Conservation (phyloP, 35 echinoderm and acorn worm genomes). For the Patiria miniata region DNA sequence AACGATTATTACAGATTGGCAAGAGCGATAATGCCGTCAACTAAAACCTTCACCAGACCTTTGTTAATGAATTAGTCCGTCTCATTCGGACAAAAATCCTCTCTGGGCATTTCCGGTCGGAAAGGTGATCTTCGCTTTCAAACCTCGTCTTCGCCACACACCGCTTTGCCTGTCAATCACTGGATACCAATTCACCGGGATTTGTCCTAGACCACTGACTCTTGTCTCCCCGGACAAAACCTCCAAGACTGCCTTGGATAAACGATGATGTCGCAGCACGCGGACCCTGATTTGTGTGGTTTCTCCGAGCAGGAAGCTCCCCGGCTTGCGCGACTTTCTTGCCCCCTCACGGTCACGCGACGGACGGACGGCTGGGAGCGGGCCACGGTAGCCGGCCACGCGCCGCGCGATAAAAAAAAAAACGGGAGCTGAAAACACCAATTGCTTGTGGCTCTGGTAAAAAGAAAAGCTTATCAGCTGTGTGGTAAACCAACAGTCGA, state of each 20-base stretch:
- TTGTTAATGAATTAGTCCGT: too few relatives aligned
- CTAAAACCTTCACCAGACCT: too few relatives aligned
- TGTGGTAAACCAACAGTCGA: constrained; percentile 5
- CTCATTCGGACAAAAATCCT: too few relatives aligned
- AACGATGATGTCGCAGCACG: constrained; percentile 4
- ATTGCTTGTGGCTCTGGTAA: neutral
- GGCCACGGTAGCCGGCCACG: constrained; percentile 6
- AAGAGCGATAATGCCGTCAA: too few relatives aligned
- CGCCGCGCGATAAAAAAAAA: neutral
- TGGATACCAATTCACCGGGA: neutral
- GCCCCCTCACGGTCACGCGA: constrained; percentile 1
- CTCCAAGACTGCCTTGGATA: neutral
- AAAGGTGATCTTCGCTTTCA: too few relatives aligned
- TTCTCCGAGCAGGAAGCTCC: constrained; percentile 1
- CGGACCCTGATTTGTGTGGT: neutral
- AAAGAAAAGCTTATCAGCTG: constrained; percentile 5
- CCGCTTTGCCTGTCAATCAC: constrained; percentile 13
- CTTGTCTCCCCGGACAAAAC: constrained; percentile 7
- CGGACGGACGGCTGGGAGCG: neutral
- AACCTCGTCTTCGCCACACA: neutral
- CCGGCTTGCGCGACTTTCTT: neutral
- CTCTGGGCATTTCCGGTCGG: too few relatives aligned
- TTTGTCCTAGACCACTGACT: constrained; percentile 18
- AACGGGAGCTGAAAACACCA: neutral
- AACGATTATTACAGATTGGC: too few relatives aligned